Evolutionary conservation across 2,113 vertebrate species (phyloP).

Genomic region (Malurus elegans): DNA sequence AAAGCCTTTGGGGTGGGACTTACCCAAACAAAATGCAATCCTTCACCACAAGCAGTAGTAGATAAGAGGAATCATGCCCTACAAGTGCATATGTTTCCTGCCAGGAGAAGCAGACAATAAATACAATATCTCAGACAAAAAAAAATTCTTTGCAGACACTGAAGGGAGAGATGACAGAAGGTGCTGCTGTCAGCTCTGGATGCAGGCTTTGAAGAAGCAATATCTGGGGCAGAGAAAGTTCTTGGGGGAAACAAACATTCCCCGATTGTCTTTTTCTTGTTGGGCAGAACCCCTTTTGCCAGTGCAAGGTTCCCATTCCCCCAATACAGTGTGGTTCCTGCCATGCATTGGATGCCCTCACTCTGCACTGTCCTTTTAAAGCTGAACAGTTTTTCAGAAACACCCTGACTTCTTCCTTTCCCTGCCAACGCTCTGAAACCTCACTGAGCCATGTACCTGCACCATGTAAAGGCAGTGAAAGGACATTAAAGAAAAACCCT

Average conservation of each 20-base stretch:
- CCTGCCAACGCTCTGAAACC: not conserved
- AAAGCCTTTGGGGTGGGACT: not conserved
- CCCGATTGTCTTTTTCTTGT: not conserved
- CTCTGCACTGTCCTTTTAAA: not conserved
- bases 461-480: not conserved
- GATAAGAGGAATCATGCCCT: not conserved
- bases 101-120: not conserved
- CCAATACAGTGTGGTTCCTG: not conserved
- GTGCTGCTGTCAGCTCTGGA: not conserved
- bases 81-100: not conserved
- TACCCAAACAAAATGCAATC: not conserved
- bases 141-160: not conserved
- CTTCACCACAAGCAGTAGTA: not conserved
- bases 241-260: not conserved
- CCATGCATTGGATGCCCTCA: fast-evolving
- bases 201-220: not conserved
- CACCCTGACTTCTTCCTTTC: not conserved
- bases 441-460: not conserved
- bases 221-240: not conserved
- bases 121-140: not conserved
- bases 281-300: not conserved
- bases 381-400: not conserved
- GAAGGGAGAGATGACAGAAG: not conserved
- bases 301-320: not conserved
- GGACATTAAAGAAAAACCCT: not conserved